These are phyloP conservation scores for Scrobipalpa atriplicella DNA, from an alignment of 2,888 invertebrate species.

Conservation along the genomic window DNA sequence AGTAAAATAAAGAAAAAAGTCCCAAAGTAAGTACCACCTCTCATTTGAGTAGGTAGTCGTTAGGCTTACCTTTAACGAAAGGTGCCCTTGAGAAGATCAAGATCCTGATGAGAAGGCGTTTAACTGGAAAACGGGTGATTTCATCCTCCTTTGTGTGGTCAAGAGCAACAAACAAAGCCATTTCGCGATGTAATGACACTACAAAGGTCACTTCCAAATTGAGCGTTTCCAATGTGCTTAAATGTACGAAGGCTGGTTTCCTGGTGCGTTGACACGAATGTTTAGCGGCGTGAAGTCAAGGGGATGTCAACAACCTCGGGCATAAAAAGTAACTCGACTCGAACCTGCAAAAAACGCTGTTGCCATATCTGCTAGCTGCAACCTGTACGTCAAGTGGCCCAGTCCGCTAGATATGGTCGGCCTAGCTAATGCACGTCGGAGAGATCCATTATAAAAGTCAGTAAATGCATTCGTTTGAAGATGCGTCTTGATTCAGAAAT, in stretches of 20 bases:
- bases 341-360: constrained; percentile 72
- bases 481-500: neutral
- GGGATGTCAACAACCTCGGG: constrained; percentile 63
- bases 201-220: constrained; percentile 30
- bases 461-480: constrained; percentile 14
- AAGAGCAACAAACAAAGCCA: constrained; percentile 29
- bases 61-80: neutral
- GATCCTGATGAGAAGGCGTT: constrained; percentile 11
- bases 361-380: constrained; percentile 65
- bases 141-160: constrained; percentile 7
- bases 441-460: constrained; percentile 16
- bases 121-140: constrained; percentile 5
- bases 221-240: constrained; percentile 15
- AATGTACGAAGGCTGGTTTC: constrained; percentile 50
- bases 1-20: constrained; percentile 15
- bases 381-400: constrained; percentile 38
- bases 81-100: neutral
- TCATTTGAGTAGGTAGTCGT: neutral
- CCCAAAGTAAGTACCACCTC: too few species aligned
- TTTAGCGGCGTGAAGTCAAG: constrained; percentile 52
- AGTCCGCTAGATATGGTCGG: constrained; percentile 43
- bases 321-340: constrained; percentile 75
- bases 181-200: constrained; percentile 18
- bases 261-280: constrained; percentile 61
- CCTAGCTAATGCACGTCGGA: constrained; percentile 25